Base-by-base conservation (phyloP, 1,140 invertebrate genomes). In the Nasonia longicornis region DNA sequence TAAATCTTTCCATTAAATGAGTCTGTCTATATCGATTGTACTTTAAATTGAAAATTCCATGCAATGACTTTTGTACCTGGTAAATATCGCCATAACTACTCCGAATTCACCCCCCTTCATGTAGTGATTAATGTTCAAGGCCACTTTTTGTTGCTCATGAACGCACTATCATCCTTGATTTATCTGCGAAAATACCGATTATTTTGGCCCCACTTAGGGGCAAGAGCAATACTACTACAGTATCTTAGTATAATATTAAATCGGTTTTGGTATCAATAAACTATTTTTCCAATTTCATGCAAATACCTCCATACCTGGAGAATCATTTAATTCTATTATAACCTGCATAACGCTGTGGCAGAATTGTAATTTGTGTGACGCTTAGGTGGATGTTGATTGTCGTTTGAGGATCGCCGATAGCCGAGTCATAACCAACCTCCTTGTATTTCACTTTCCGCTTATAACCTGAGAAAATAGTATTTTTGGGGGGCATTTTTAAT, bases 141-240 rank as follows among this genome's bases (percentile, higher is more conserved):
- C 26, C 29, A 31, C 26, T 11, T 67, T n/a, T 29, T 67, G 64
- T 29, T 67, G 29, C 7, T 70, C 12, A 70, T 20, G 29, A 26
- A 8, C 66, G 20, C 31, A 16, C 29, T 48, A 73, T 48, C 11
- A 16, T 75, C 26, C 48, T 75, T 22, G 48, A 42, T 58, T 6
- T 29, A 75, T 75, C 73, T 75, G 73, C n/a, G 73, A 75, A 72
- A 72, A 72, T 72, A 72, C 31, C n/a, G 42, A 74, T 74, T 74
- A 74, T 29, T 58, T 31, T 52, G 14, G 22, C 72, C 29, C 72
- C 72, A 26, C 20, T 26, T 58, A 10, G 1, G 35, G 42, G 48
- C 45, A 31, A 31, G 14, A 20, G 2, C 71, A 73, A 63, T 22
- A 52, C 45, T 74, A 74, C 45, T 74, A 70, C 6, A 8, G 31